A percentile compares a stretch with the other conserved stretches of the same genome.
Conservation (phyloP, 2,113 vertebrate species). For the Noturus placidus region DNA sequence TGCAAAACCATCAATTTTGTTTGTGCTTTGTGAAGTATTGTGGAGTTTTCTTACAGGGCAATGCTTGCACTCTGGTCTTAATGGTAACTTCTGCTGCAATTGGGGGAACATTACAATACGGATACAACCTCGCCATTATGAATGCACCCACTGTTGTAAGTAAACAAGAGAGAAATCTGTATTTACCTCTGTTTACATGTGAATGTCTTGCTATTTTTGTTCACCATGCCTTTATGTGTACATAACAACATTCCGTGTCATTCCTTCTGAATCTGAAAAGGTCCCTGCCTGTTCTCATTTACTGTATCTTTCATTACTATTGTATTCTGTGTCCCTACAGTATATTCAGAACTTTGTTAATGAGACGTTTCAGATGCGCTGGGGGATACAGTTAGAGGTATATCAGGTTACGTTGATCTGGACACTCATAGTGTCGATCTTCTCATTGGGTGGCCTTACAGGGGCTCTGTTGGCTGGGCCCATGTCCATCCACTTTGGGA, state of each 20-base stretch:
- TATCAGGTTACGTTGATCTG: conserved; percentile 79
- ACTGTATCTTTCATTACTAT: not conserved
- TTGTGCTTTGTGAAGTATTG: not conserved
- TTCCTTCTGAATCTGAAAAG: not conserved
- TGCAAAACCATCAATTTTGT: not conserved
- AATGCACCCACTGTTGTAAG: conserved; percentile 83
- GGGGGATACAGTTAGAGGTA: conserved; percentile 68
- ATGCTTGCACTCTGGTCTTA: conserved; percentile 74
- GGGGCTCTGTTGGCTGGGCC: conserved; percentile 84
- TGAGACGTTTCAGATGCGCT: conserved; percentile 75
- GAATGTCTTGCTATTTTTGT: not conserved
- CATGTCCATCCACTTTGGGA: conserved; percentile 81
- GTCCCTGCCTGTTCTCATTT: not conserved
- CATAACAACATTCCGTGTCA: not conserved
- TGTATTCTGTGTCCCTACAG: conserved; percentile 62
- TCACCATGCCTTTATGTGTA: not conserved
- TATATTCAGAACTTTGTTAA: conserved; percentile 85
- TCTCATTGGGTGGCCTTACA: conserved; percentile 80
- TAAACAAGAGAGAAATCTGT: not conserved
- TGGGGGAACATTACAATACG: conserved; percentile 90
- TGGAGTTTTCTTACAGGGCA: conserved; percentile 60
- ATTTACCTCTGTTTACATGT: not conserved
- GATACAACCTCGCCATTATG: conserved; percentile 90
- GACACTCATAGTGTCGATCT: conserved; percentile 85
- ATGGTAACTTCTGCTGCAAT: conserved; percentile 82